phyloP scores from a whole-genome alignment of 1,140 invertebrate species.

The Philotrypesis tridentata region DNA sequence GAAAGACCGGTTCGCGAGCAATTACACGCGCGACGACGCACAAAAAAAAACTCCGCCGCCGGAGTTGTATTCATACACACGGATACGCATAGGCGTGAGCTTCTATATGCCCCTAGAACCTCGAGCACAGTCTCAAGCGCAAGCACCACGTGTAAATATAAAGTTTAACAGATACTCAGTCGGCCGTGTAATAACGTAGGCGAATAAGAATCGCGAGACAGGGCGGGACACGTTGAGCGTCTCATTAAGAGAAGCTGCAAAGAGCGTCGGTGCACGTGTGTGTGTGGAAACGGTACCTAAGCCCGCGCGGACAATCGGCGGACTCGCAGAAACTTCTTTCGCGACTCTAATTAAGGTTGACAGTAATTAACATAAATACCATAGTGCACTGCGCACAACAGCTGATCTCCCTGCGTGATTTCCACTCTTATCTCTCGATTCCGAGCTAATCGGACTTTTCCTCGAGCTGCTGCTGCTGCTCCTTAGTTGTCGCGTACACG shows the following conservation, averaged over 20 bases:
- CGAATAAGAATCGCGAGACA: not conserved
- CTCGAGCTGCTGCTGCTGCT: slow-evolving; percentile 45
- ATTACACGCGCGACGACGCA: no score
- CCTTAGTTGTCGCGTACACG: not conserved
- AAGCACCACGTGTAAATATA: not conserved
- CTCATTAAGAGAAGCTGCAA: not conserved
- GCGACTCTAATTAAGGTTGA: slow-evolving; percentile 70
- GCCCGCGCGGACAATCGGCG: not conserved
- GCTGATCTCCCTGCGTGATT: slow-evolving; percentile 59
- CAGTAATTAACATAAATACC: slow-evolving; percentile 74
- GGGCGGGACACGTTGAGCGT: not conserved
- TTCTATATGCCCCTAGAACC: no score
- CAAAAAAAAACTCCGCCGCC: not conserved
- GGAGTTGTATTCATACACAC: no score
- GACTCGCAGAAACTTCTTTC: not conserved
- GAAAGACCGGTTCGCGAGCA: no score
- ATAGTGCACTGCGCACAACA: slow-evolving; percentile 56
- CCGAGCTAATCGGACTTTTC: slow-evolving; percentile 63
- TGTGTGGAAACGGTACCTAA: no score
- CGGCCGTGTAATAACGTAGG: slow-evolving; percentile 1
- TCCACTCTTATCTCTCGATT: slow-evolving; percentile 62
- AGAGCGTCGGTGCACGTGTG: no score
- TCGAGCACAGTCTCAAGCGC: no score
- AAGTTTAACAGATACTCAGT: no score
- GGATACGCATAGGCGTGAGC: no score